Base-by-base conservation (phyloP, 2,888 invertebrate genomes). In the Xylota sylvarum region DNA sequence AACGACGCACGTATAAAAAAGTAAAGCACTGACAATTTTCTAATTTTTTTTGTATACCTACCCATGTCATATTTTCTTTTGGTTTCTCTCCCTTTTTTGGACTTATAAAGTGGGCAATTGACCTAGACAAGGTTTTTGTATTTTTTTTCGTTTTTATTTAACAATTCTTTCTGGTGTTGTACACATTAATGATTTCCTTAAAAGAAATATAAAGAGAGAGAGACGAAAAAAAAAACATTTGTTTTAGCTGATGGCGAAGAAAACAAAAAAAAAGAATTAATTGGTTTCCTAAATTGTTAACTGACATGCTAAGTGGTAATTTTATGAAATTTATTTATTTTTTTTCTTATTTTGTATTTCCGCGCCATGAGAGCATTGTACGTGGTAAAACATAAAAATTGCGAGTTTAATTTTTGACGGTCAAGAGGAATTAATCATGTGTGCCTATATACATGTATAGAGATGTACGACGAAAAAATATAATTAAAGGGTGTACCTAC, bases 281-380 rank as follows among this genome's bases (percentile, higher is more conserved):
- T 79, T 58, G 78, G 40, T 69, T 84, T 73, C 62, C 62, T 56
- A 64, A 84, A 74, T 78, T 78, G 73, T 73, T 55, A 56, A 40
- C 73, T 32, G 62, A 62, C 78, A 73, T 64, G 79, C 64, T 62
- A 74, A 84, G 84, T 64, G 73, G 78, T 43, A 50, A 32, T 78
- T 67, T 73, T 58, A 50, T 37, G 14, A 40, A 55, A 56, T 52
- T 46, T 23, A 56, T 64, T 64, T 55, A 10, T 64, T 65, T 35
- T n/a, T 50, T 30, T 64, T 40, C 17, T 40, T 60, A 17, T 62
- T 70, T 48, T 43, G 14, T 17, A 43, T 37, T 78, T 83, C 62
- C 48, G 60, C 50, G 65, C 19, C 65, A 30, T 46, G 56, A 46
- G 27, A 5, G 17, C 4, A 37, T 10, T 32, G n/a, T 50, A 58